Percentiles rank a stretch among this genome's conserved stretches.
These are phyloP conservation scores for Xestia ashworthii DNA, from an alignment of 2,888 invertebrate genomes.

Conservation along the genomic window DNA sequence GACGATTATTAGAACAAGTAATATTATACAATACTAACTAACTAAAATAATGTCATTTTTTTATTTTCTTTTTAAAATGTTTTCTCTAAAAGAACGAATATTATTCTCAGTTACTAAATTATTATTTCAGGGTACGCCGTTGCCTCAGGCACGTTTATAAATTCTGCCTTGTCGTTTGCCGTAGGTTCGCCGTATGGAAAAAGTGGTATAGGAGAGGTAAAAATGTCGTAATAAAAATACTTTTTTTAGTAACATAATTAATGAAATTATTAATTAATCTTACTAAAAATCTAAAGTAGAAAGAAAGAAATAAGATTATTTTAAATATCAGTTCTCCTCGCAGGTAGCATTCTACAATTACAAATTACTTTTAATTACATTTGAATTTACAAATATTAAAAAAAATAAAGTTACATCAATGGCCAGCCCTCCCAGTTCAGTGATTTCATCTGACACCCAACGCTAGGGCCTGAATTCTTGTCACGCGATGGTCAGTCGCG, in stretches of 20 bases:
- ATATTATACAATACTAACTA: too few relatives aligned
- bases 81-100: too few relatives aligned
- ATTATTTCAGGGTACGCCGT: conserved; percentile 77
- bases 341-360: conserved; percentile 30
- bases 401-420: neutral
- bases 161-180: conserved; percentile 60
- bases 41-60: too few relatives aligned
- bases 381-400: neutral
- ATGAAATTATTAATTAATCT: neutral
- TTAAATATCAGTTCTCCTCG: neutral
- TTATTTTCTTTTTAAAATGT: too few relatives aligned
- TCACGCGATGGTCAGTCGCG: too few relatives aligned
- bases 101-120: neutral
- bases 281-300: neutral
- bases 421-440: neutral
- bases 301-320: neutral
- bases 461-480: too few relatives aligned
- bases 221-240: neutral
- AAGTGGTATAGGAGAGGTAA: conserved; percentile 76
- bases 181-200: conserved; percentile 76
- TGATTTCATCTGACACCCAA: neutral
- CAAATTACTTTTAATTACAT: neutral
- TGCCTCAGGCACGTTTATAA: conserved; percentile 71
- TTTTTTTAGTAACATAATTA: neutral
- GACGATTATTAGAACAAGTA: neutral